phyloP scores from a whole-genome alignment of 2,888 invertebrate species.

The Apodemia hepburni region DNA sequence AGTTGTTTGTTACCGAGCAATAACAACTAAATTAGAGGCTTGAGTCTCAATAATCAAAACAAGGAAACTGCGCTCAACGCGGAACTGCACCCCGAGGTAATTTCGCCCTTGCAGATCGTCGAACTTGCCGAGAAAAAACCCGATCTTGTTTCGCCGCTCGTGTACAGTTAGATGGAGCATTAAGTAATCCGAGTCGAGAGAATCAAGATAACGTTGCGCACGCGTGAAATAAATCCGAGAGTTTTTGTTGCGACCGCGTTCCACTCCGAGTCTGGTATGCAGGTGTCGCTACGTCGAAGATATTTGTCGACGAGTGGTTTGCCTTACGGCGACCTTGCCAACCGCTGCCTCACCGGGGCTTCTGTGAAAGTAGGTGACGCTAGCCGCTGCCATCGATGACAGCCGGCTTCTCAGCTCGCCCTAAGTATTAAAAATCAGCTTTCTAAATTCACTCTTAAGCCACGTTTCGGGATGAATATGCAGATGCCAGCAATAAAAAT shows the following conservation, averaged over 20 bases:
- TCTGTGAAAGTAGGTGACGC: conserved; percentile 72
- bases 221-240: conserved; percentile 77
- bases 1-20: conserved; percentile 1
- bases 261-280: conserved; percentile 51
- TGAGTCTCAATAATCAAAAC: conserved; percentile 16
- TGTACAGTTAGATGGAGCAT: conserved; percentile 74
- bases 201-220: conserved; percentile 76
- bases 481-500: conserved; percentile 30
- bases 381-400: conserved; percentile 28
- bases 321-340: conserved; percentile 76
- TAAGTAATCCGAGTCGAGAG: conserved; percentile 77
- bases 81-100: conserved; percentile 48
- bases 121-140: conserved; percentile 70
- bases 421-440: conserved; percentile 53
- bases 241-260: conserved; percentile 74
- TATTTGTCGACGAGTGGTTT: conserved; percentile 76
- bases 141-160: conserved; percentile 69
- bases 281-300: conserved; percentile 66
- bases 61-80: conserved; percentile 28
- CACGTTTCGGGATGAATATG: conserved; percentile 31
- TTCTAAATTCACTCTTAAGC: conserved; percentile 54
- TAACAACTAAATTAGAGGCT: conserved; percentile 1
- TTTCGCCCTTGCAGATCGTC: conserved; percentile 59
- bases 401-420: conserved; percentile 39
- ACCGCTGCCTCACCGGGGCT: conserved; percentile 50